These are phyloP conservation scores for Lasaia peninsularis DNA, from an alignment of 1,140 invertebrate species.

Conservation along the genomic window DNA sequence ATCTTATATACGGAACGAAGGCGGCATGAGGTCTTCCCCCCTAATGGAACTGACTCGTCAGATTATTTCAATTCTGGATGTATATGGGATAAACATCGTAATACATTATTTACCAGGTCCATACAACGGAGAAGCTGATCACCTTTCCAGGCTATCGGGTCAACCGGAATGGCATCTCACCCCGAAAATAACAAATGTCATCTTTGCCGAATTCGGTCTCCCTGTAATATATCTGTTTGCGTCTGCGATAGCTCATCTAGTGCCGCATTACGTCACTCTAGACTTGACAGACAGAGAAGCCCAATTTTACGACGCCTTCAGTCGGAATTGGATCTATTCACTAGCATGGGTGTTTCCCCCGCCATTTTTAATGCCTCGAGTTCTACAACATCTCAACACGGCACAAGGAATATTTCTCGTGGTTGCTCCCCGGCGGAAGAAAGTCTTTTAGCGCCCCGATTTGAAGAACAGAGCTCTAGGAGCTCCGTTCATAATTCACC, in stretches of 20 bases:
- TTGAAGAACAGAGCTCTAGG: slow-evolving; percentile 34
- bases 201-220: not conserved
- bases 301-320: too few species aligned
- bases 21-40: not conserved
- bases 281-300: not conserved
- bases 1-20: slow-evolving; percentile 14
- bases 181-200: not conserved
- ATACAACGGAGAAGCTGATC: slow-evolving; percentile 21
- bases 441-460: slow-evolving; percentile 49
- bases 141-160: slow-evolving; percentile 2
- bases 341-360: slow-evolving; percentile 10
- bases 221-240: slow-evolving; percentile 5
- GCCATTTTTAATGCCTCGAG: not conserved
- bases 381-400: slow-evolving; percentile 28
- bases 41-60: slow-evolving; percentile 4
- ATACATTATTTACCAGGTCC: slow-evolving; percentile 17
- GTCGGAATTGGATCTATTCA: not conserved
- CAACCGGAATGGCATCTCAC: slow-evolving; percentile 33
- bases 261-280: not conserved
- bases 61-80: slow-evolving; percentile 10
- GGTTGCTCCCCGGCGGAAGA: slow-evolving; percentile 34
- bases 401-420: slow-evolving; percentile 38
- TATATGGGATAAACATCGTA: slow-evolving; percentile 4
- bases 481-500: slow-evolving; percentile 30
- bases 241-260: not conserved